A percentile compares a stretch with the other conserved stretches of the same genome.
Evolutionary conservation across 2,797 vertebrate species (phyloP).

Genomic region (Syngnathus rostellatus): DNA sequence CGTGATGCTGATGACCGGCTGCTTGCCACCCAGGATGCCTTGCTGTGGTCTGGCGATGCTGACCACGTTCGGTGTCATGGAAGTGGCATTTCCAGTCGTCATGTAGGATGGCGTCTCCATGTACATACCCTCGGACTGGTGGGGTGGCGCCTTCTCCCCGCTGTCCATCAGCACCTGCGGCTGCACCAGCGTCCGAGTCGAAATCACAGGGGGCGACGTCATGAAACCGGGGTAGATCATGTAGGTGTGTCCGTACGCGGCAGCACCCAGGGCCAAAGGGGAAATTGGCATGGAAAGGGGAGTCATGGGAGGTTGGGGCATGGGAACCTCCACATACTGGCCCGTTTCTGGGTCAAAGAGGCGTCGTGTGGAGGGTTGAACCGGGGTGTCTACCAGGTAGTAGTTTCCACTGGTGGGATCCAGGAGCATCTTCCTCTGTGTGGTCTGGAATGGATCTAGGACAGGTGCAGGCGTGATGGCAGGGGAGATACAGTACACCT

Average conservation of each 20-base stretch:
- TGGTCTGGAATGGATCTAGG: slow-evolving; percentile 72
- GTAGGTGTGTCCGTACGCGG: slow-evolving; percentile 78
- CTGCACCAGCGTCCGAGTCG: slow-evolving; percentile 52
- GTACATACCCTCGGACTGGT: slow-evolving; percentile 62
- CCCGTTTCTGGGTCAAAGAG: slow-evolving; percentile 93
- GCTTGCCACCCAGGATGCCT: slow-evolving; percentile 59
- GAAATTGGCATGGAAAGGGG: slow-evolving; percentile 62
- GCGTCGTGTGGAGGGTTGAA: slow-evolving; percentile 77
- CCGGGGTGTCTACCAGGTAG: slow-evolving; percentile 88
- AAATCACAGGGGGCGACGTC: slow-evolving; percentile 65
- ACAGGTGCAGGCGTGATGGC: slow-evolving; percentile 55
- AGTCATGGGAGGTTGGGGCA: slow-evolving; percentile 69
- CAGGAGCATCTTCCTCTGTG: slow-evolving; percentile 90
- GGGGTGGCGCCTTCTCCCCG: slow-evolving; percentile 37
- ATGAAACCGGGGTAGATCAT: slow-evolving; percentile 87
- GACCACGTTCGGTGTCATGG: slow-evolving; percentile 42
- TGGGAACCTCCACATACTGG: slow-evolving; percentile 88
- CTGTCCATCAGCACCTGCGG: slow-evolving; percentile 58
- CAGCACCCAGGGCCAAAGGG: slow-evolving; percentile 77
- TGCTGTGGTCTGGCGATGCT: slow-evolving; percentile 26
- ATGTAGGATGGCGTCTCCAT: slow-evolving; percentile 83
- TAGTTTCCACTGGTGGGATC: slow-evolving; percentile 90
- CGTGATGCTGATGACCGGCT: slow-evolving; percentile 85
- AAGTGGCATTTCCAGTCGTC: slow-evolving; percentile 65
- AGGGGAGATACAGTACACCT: slow-evolving; percentile 77